These are phyloP conservation scores for Eptatretus atami DNA, from an alignment of 2,797 vertebrate species.

Conservation along the genomic window DNA sequence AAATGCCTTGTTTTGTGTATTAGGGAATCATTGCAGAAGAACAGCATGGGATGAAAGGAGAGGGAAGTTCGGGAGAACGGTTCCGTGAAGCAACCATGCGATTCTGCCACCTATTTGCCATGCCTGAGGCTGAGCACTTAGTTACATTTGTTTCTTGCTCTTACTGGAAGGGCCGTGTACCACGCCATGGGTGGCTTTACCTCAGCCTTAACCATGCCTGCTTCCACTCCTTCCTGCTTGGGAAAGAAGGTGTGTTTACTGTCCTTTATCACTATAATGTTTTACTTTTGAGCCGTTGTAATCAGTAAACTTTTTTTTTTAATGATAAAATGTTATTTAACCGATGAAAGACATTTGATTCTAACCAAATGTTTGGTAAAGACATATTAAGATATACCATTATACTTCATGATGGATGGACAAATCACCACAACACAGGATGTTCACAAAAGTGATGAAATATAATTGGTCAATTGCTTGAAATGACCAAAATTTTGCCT, in stretches of 20 bases:
- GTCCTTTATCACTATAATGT: too few relatives aligned
- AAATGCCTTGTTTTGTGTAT: not conserved
- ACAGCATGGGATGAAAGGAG: conserved; percentile 69
- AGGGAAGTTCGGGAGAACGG: conserved; percentile 72
- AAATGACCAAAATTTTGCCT: too few relatives aligned
- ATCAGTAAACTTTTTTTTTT: too few relatives aligned
- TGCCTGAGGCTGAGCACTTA: conserved; percentile 87
- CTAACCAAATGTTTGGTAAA: too few relatives aligned
- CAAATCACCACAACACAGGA: too few relatives aligned
- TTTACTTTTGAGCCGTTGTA: too few relatives aligned
- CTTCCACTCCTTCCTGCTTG: conserved; percentile 78
- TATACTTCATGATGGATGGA: too few relatives aligned
- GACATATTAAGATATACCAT: too few relatives aligned
- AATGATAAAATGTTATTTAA: too few relatives aligned
- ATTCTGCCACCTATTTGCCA: conserved; percentile 68
- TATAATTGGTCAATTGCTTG: too few relatives aligned
- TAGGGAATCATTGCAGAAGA: conserved; percentile 91
- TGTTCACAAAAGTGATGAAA: too few relatives aligned
- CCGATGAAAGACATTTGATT: too few relatives aligned
- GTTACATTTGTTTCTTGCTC: conserved; percentile 97
- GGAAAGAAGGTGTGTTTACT: conserved; percentile 50
- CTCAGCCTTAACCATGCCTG: conserved; percentile 97
- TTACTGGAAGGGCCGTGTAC: conserved; percentile 88
- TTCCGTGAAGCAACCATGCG: conserved; percentile 74
- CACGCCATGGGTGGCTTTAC: conserved; percentile 85